Conservation (phyloP, 2,113 vertebrate genomes). For the Chaenocephalus aceratus region DNA sequence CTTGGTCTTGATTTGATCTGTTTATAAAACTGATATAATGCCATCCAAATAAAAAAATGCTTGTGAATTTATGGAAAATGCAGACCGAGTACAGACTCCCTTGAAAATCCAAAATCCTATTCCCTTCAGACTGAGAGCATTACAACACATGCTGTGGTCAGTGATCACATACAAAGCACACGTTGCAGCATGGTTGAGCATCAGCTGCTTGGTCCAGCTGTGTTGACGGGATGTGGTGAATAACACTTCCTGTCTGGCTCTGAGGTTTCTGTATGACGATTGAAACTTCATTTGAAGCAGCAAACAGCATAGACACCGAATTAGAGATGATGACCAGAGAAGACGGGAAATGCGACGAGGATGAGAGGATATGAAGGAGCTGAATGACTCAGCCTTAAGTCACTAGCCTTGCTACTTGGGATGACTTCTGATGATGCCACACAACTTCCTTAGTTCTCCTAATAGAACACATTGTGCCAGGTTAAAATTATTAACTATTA, state of each 20-base stretch:
- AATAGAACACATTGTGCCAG: neutral
- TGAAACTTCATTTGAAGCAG: neutral
- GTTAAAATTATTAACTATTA: neutral
- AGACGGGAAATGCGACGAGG: neutral
- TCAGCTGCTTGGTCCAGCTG: slow-evolving; percentile 33
- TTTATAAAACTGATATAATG: neutral
- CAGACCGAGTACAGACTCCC: neutral
- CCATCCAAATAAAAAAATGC: too few relatives aligned
- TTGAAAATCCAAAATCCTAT: neutral
- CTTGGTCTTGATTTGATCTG: neutral
- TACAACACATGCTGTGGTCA: slow-evolving; percentile 9
- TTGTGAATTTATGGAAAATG: neutral
- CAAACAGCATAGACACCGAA: neutral
- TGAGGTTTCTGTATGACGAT: neutral
- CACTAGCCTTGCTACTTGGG: slow-evolving; percentile 1
- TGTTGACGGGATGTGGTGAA: slow-evolving; percentile 54
- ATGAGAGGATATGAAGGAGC: slow-evolving; percentile 26
- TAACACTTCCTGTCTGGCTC: slow-evolving; percentile 54
- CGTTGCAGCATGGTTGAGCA: slow-evolving; percentile 10
- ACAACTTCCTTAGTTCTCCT: neutral
- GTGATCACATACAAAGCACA: slow-evolving; percentile 12
- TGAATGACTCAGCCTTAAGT: slow-evolving; percentile 23
- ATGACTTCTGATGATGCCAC: slow-evolving; percentile 12
- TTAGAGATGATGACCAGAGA: neutral
- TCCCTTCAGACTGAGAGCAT: neutral